A percentile compares a stretch with the other conserved stretches of the same genome.
Conservation (phyloP, 2,797 vertebrate genomes). For the Lophius americanus region DNA sequence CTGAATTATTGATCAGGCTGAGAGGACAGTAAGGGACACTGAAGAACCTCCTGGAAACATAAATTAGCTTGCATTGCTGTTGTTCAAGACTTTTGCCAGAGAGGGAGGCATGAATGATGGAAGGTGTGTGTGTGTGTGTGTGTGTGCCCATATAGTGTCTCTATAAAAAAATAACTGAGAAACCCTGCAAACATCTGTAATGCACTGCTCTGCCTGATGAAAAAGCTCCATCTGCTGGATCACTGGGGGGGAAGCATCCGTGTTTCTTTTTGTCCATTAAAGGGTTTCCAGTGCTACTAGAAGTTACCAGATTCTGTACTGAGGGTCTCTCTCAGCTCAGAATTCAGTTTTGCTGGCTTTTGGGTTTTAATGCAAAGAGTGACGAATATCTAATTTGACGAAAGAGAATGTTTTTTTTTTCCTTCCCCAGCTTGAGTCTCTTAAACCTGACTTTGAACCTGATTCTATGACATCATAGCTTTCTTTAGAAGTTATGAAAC, state of each 20-base stretch:
- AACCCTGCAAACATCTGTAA: background rate
- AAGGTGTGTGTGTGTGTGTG: background rate
- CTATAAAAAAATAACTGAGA: background rate
- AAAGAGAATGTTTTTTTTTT: no score
- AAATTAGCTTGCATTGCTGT: constrained; percentile 12
- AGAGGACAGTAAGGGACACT: constrained; percentile 29
- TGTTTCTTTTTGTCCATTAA: background rate
- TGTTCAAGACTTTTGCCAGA: background rate
- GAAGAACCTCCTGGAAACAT: constrained; percentile 11
- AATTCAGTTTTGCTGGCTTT: no score
- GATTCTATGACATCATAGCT: background rate
- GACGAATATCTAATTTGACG: no score
- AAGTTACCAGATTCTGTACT: background rate
- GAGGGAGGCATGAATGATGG: background rate
- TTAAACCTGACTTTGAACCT: no score
- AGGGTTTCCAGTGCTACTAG: background rate
- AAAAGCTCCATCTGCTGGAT: constrained; percentile 55
- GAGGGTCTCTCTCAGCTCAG: no score
- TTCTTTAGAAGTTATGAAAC: background rate
- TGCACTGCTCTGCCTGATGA: background rate
- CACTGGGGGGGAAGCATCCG: background rate
- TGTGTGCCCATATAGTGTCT: background rate
- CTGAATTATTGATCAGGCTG: constrained; percentile 66
- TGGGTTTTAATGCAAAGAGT: background rate
- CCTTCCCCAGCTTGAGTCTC: no score